Conservation (phyloP, 2,113 vertebrate species). For the Tetrax tetrax region DNA sequence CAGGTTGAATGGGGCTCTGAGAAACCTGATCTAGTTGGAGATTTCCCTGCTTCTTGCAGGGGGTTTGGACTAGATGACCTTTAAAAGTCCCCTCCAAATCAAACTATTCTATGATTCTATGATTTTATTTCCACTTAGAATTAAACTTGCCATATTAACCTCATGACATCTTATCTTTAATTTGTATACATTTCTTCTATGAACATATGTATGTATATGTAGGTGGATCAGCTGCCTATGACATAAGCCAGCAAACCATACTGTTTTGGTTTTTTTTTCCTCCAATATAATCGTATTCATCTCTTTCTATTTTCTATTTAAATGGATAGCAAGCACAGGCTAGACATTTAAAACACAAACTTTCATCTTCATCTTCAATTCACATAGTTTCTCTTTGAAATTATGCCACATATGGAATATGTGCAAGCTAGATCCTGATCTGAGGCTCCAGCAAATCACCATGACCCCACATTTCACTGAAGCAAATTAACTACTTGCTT, state of each 20-base stretch:
- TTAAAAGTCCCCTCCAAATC: too few species aligned
- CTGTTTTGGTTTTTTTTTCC: background rate
- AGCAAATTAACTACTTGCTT: background rate
- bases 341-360: constrained; percentile 14
- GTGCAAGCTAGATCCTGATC: background rate
- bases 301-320: background rate
- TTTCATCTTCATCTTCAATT: background rate
- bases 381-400: constrained; percentile 25
- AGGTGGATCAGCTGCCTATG: background rate
- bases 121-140: background rate
- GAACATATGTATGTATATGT: background rate
- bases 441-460: background rate
- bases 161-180: background rate
- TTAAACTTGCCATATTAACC: background rate
- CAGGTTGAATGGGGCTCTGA: too few species aligned
- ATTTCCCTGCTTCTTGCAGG: too few species aligned
- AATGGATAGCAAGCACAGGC: background rate
- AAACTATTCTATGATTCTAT: too few species aligned
- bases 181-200: background rate
- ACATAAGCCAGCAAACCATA: background rate
- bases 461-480: background rate
- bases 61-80: too few species aligned
- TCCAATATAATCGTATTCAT: background rate
- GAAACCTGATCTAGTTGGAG: too few species aligned
- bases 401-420: constrained; percentile 8